Evolutionary conservation across 2,113 vertebrate genomes (phyloP).

Genomic region (Urocitellus parryii): DNA sequence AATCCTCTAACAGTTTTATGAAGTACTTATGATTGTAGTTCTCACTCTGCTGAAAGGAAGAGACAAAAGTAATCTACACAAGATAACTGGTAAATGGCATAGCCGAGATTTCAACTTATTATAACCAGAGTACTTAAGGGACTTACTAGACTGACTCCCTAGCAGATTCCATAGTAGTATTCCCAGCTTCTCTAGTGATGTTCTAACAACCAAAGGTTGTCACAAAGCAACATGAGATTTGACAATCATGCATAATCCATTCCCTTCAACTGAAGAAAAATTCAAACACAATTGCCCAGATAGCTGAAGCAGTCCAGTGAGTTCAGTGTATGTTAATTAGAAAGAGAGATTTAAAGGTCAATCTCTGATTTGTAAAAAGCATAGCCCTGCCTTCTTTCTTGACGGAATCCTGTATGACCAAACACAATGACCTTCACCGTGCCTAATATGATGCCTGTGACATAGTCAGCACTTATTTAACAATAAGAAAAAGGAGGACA

Average conservation of each 20-base stretch:
- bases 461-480: not conserved
- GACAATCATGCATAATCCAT: not conserved
- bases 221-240: not conserved
- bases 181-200: not conserved
- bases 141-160: not conserved
- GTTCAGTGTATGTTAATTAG: not conserved
- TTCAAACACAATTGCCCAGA: not conserved
- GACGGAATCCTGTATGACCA: not conserved
- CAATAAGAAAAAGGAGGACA: not conserved
- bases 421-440: not conserved
- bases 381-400: not conserved
- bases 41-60: not conserved
- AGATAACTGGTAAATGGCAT: not conserved
- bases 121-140: not conserved
- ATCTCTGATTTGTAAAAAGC: not conserved
- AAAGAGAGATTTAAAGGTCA: not conserved
- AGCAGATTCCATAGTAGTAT: not conserved
- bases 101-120: not conserved
- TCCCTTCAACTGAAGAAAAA: not conserved
- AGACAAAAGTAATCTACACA: not conserved
- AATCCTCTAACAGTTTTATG: not conserved
- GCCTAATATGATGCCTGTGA: accelerated
- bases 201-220: not conserved
- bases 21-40: not conserved
- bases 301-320: not conserved